Evolutionary conservation across 1,140 invertebrate genomes (phyloP).

Genomic region (Frieseomelitta varia): DNA sequence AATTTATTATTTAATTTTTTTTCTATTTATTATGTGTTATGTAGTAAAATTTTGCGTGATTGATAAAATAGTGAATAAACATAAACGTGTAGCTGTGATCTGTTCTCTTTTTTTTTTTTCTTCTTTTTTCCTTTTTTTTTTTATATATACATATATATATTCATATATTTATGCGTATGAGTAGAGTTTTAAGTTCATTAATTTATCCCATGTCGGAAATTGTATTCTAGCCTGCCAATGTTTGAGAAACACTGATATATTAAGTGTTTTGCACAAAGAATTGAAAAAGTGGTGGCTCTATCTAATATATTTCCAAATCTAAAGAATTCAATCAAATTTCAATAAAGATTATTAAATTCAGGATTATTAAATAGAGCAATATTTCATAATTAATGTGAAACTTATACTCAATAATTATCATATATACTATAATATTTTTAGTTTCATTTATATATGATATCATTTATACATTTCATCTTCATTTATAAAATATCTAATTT

Average conservation of each 20-base stretch:
- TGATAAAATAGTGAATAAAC: slow-evolving; percentile 58
- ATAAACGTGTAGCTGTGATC: slow-evolving; percentile 69
- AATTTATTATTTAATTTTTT: slow-evolving; percentile 62
- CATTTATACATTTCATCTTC: background rate
- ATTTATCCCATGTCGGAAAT: slow-evolving; percentile 53
- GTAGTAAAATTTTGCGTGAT: slow-evolving; percentile 66
- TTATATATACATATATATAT: background rate
- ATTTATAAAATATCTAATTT: background rate
- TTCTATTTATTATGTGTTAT: slow-evolving; percentile 60
- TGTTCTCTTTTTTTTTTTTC: slow-evolving; percentile 51
- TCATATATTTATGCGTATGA: slow-evolving; percentile 37
- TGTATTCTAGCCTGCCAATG: slow-evolving; percentile 73
- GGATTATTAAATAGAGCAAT: background rate
- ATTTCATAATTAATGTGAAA: slow-evolving; percentile 1
- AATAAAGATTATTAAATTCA: background rate
- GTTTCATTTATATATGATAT: background rate
- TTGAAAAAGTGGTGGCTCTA: slow-evolving; percentile 74
- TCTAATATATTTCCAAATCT: slow-evolving; percentile 54
- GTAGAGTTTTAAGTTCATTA: slow-evolving; percentile 56
- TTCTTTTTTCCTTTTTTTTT: slow-evolving; percentile 46
- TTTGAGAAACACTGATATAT: slow-evolving; percentile 80
- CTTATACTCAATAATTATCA: background rate
- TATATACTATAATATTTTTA: slow-evolving; percentile 4
- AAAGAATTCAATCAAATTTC: slow-evolving; percentile 33
- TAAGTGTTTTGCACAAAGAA: slow-evolving; percentile 59